Evolutionary conservation across 1,140 invertebrate genomes (phyloP), one percentile per base, ranked within the genome.

Genomic region (Papilio polytes): DNA sequence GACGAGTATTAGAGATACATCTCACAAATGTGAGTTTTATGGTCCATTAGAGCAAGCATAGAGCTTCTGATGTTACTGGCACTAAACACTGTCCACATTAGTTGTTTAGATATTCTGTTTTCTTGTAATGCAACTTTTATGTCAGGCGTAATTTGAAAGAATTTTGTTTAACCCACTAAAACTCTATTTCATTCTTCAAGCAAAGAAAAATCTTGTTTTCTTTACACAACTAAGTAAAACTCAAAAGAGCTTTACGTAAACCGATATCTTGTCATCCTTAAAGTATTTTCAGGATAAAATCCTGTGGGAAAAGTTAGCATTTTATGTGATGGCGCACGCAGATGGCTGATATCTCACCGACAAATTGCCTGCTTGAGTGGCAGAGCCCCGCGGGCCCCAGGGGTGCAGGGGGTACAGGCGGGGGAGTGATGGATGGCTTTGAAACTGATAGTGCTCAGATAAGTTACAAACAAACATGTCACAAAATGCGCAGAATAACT

Each of bases 331-430:
- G 59, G 10, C 59, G 59, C 59, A 22, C 59, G 59, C 59, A 63
- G 59, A 63, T 63, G 59, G 59, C 59, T 22, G 59, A 26, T 63
- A 63, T 63, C 59, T 63, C 59, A 63, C 59, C 59, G 59, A 63
- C 59, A 63, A 63, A 63, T 63, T 63, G 59, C 59, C 22, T 7
- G 22, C 22, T 63, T 63, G 59, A 63, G 53, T 56, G 53, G 53
- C n/a, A 8, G 53, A 56, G 53, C 53, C 18, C 8, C 53, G 53
- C 18, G 53, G 53, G 53, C n/a, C 6, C 53, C 1, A 7, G 7
- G 53, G 7, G 53, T 8, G 18, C 2, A 0, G 9, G 59, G 9
- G 59, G 56, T 9, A 20, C 6, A 2, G 59, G 20, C 20, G 22
- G 3, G 20, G 59, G 3, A 0, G 59, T 26, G 20, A 63, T 13